These are phyloP conservation scores for Acronicta psi DNA, from an alignment of 2,888 invertebrate species.

Conservation along the genomic window DNA sequence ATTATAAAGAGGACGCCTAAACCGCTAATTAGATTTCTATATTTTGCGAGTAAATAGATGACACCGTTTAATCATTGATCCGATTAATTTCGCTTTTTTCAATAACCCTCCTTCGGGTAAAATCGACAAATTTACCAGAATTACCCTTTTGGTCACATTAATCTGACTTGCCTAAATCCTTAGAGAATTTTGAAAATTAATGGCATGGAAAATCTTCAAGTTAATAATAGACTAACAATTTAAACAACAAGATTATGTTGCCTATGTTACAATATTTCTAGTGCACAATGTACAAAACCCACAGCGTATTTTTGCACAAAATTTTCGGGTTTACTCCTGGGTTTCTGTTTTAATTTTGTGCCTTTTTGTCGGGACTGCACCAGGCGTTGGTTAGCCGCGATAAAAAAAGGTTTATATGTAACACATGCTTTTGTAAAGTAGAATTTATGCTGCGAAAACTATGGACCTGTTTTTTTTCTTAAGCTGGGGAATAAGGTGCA, in stretches of 20 bases:
- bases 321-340: conserved; percentile 39
- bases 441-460: conserved; percentile 9
- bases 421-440: conserved; percentile 8
- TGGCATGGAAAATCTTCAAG: background rate
- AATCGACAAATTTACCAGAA: no score
- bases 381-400: conserved; percentile 19
- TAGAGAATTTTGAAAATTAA: no score
- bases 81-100: no score
- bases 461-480: background rate
- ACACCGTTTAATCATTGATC: no score
- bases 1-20: no score
- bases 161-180: no score
- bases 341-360: conserved; percentile 54
- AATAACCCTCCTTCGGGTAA: no score
- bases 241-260: conserved; percentile 21
- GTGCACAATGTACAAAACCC: conserved; percentile 25
- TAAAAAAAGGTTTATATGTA: conserved; percentile 29
- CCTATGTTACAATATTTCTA: conserved; percentile 13
- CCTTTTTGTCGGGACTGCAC: conserved; percentile 45
- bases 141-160: no score
- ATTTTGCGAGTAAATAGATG: no score
- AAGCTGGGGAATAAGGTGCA: no score
- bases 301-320: conserved; percentile 30
- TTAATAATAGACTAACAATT: conserved; percentile 18
- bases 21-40: no score